phyloP scores from a whole-genome alignment of 2,888 invertebrate species.

The Conchocele bisecta region DNA sequence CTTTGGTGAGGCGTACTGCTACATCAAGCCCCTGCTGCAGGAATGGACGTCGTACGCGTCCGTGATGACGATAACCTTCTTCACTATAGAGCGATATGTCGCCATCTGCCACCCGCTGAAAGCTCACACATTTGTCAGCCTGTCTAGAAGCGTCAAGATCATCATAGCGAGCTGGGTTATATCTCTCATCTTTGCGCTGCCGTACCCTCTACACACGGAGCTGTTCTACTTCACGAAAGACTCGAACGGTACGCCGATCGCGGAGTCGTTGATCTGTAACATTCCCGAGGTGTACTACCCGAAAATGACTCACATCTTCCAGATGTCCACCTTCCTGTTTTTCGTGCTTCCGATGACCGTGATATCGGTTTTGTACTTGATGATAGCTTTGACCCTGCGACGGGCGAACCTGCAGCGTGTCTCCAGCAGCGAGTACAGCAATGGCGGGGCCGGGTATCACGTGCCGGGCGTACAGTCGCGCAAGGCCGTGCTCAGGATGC shows the following conservation, averaged over 20 bases:
- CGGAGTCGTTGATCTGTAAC: constrained; percentile 75
- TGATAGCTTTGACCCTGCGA: constrained; percentile 76
- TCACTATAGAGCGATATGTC: constrained; percentile 93
- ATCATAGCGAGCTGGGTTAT: constrained; percentile 93
- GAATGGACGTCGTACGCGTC: constrained; percentile 92
- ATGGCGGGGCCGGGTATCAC: constrained; percentile 28
- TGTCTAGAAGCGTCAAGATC: constrained; percentile 90
- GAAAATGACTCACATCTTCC: constrained; percentile 85
- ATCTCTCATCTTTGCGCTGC: constrained; percentile 88
- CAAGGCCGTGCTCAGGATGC: constrained; percentile 74
- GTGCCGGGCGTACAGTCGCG: constrained; percentile 57
- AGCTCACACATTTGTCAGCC: constrained; percentile 91
- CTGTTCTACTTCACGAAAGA: constrained; percentile 67
- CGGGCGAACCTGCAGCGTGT: constrained; percentile 63
- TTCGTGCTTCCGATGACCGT: constrained; percentile 90
- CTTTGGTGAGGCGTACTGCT: constrained; percentile 83
- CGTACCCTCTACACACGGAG: constrained; percentile 78
- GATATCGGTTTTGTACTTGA: constrained; percentile 89
- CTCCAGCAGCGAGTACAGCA: constrained; percentile 47
- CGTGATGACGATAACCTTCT: constrained; percentile 95
- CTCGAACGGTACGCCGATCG: constrained; percentile 51
- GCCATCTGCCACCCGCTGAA: constrained; percentile 95
- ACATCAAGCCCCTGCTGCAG: constrained; percentile 83
- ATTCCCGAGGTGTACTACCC: constrained; percentile 66
- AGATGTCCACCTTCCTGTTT: constrained; percentile 91